Percentiles rank a stretch among this genome's conserved stretches.
phyloP scores from a whole-genome alignment of 2,113 vertebrate species.

The Trinectes maculatus region DNA sequence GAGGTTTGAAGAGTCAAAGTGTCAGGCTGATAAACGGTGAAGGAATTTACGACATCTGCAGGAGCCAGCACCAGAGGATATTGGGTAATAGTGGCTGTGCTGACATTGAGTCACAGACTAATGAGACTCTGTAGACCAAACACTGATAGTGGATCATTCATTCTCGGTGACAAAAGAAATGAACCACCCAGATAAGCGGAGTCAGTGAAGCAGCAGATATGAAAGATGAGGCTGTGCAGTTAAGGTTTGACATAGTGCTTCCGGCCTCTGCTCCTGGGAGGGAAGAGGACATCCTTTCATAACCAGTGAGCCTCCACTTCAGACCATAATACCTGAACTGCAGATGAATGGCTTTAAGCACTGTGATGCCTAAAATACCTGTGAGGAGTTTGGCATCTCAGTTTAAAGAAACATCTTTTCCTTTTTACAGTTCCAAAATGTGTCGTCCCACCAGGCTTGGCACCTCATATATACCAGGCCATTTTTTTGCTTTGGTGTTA shows the following conservation, averaged over 20 bases:
- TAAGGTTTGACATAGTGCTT: conserved; percentile 30
- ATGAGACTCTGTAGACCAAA: conserved; percentile 32
- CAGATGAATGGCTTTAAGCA: conserved; percentile 21
- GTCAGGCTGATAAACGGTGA: conserved; percentile 54
- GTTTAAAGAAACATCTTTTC: background rate
- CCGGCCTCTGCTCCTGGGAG: conserved; percentile 26
- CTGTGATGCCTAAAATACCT: background rate
- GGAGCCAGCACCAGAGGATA: conserved; percentile 29
- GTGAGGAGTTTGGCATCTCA: background rate
- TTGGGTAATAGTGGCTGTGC: conserved; percentile 45
- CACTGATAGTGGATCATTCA: conserved; percentile 18
- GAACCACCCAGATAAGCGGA: conserved; percentile 41
- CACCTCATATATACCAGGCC: conserved; percentile 52
- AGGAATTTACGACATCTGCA: conserved; percentile 63
- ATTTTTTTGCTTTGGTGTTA: conserved; percentile 45
- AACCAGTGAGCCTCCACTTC: conserved; percentile 21
- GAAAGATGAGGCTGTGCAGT: conserved; percentile 38
- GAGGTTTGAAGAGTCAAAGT: conserved; percentile 11
- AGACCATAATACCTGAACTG: conserved; percentile 19
- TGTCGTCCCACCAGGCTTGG: conserved; percentile 33
- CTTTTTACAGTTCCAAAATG: conserved; percentile 8
- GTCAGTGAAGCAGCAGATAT: conserved; percentile 44
- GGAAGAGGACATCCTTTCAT: conserved; percentile 61
- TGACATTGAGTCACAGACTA: conserved; percentile 49
- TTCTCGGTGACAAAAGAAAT: conserved; percentile 29